phyloP scores from a whole-genome alignment of 2,113 vertebrate genomes.

The Pedionomus torquatus region DNA sequence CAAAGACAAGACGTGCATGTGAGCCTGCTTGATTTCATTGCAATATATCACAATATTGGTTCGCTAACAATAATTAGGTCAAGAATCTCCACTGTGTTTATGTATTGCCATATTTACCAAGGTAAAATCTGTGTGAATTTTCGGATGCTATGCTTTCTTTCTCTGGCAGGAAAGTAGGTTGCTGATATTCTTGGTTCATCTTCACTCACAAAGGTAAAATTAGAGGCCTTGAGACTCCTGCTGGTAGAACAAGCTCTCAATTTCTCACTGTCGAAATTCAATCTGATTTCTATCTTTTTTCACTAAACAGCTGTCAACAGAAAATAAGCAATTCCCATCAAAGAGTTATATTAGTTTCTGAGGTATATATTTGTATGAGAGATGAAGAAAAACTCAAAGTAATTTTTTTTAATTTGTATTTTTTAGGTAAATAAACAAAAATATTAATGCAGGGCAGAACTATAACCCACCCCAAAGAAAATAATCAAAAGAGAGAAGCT shows the following conservation, averaged over 20 bases:
- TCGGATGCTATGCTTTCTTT: conserved; percentile 40
- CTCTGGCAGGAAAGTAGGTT: conserved; percentile 62
- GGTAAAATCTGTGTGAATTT: conserved; percentile 16
- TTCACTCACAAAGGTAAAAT: conserved; percentile 78
- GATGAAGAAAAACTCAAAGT: conserved; percentile 47
- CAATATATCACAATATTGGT: background rate
- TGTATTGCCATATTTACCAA: background rate
- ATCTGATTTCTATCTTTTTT: conserved; percentile 85
- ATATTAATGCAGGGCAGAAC: conserved; percentile 38
- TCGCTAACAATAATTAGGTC: background rate
- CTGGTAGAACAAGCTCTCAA: conserved; percentile 81
- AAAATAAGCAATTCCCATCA: conserved; percentile 80
- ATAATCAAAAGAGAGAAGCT: background rate
- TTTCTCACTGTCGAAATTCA: conserved; percentile 83
- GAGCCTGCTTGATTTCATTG: background rate
- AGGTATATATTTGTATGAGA: conserved; percentile 50
- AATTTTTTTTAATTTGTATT: conserved; percentile 67
- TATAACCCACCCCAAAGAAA: conserved; percentile 1
- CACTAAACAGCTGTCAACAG: conserved; percentile 83
- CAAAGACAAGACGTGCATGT: background rate
- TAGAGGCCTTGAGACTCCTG: conserved; percentile 78
- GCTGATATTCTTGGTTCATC: conserved; percentile 75
- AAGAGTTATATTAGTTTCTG: conserved; percentile 71
- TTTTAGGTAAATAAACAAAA: conserved; percentile 57
- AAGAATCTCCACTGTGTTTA: background rate